Evolutionary conservation across 2,113 vertebrate genomes (phyloP).

Genomic region (Aptenodytes patagonicus): DNA sequence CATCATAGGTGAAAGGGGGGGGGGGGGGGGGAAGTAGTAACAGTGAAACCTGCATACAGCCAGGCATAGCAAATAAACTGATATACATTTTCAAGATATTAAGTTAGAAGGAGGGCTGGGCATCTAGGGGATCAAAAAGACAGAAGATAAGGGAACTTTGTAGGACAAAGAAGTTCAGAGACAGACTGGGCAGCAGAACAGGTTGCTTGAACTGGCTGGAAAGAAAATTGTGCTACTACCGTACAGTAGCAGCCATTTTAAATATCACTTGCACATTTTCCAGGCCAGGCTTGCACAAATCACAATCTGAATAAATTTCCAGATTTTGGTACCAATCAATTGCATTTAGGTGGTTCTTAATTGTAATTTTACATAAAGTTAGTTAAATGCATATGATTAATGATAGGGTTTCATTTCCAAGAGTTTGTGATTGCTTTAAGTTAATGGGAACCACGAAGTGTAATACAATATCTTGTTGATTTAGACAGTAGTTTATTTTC

Average conservation of each 20-base stretch:
- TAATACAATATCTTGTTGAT: slow-evolving; percentile 22
- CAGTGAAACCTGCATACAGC: not conserved
- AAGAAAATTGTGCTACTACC: not conserved
- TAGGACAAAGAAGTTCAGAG: not conserved
- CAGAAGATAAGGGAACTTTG: not conserved
- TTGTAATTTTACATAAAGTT: not conserved
- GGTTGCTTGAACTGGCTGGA: not conserved
- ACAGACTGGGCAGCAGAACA: not conserved
- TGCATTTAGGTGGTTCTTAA: not conserved
- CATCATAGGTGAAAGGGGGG: not conserved
- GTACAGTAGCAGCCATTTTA: not conserved
- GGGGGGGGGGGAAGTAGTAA: not conserved
- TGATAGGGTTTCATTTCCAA: not conserved
- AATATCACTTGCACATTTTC: not conserved
- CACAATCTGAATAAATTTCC: not conserved
- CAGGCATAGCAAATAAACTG: not conserved
- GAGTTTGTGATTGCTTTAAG: not conserved
- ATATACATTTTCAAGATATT: not conserved
- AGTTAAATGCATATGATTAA: not conserved
- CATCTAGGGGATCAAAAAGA: not conserved
- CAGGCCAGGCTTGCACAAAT: not conserved
- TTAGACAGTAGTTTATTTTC: slow-evolving; percentile 31
- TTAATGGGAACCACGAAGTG: not conserved
- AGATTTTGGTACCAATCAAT: not conserved
- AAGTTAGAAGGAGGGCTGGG: not conserved